phyloP scores from a whole-genome alignment of 2,113 vertebrate species.

The Tetrax tetrax region DNA sequence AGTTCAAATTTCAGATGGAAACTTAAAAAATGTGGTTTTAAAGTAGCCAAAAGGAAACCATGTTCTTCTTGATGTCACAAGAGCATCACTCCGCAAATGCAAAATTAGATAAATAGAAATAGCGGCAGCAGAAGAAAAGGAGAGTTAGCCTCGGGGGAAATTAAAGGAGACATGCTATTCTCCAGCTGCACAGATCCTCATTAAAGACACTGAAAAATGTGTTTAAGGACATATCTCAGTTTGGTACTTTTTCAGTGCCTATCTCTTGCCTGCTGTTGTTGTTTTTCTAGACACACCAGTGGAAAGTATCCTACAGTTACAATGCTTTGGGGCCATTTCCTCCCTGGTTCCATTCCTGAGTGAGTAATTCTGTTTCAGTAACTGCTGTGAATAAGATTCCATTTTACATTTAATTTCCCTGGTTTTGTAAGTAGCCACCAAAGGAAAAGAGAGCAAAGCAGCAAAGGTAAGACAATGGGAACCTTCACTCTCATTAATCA shows the following conservation, averaged over 20 bases:
- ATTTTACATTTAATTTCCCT: neutral
- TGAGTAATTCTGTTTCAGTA: neutral
- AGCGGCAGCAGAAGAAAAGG: neutral
- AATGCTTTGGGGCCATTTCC: neutral
- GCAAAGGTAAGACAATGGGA: neutral
- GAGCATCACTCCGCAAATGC: neutral
- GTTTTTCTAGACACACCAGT: neutral
- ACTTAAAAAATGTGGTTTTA: neutral
- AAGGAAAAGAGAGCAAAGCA: neutral
- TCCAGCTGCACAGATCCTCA: neutral
- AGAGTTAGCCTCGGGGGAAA: neutral
- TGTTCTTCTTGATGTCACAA: neutral
- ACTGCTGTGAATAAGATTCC: neutral
- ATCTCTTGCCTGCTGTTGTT: neutral
- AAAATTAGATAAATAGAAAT: neutral
- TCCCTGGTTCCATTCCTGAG: neutral
- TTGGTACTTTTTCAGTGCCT: neutral
- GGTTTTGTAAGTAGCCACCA: neutral
- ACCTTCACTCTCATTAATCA: neutral
- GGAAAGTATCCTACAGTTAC: neutral
- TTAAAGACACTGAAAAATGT: conserved; percentile 17
- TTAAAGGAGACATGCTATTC: neutral
- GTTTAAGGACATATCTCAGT: neutral
- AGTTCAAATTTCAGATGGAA: neutral
- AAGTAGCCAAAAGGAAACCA: neutral